Evolutionary conservation across 1,140 invertebrate species (phyloP).

Genomic region (Lysiphlebus fabarum): DNA sequence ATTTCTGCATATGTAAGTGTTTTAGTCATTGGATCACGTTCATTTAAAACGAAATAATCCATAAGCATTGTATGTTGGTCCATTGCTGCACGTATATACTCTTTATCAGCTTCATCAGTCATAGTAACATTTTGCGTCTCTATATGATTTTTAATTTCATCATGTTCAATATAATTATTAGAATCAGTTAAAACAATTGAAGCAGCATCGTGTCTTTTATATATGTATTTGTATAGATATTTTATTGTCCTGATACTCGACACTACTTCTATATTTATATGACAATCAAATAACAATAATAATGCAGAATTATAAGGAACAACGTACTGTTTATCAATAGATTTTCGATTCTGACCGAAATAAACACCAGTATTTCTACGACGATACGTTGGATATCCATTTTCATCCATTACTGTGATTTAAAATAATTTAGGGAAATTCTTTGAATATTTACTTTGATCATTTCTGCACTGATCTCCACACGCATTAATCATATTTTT

Average conservation of each 20-base stretch:
- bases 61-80: slow-evolving; percentile 13
- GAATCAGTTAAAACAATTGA: neutral
- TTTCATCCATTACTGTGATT: slow-evolving; percentile 18
- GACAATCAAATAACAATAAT: slow-evolving; percentile 1
- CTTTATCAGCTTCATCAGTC: slow-evolving; percentile 2
- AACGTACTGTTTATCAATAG: slow-evolving; percentile 9
- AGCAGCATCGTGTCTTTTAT: slow-evolving; percentile 6
- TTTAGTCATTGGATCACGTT: slow-evolving; percentile 9
- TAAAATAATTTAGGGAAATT: slow-evolving; percentile 4
- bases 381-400: slow-evolving; percentile 34
- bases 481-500: slow-evolving; percentile 37
- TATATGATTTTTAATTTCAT: slow-evolving; percentile 10
- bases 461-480: slow-evolving; percentile 28
- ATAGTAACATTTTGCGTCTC: neutral
- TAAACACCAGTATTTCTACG: slow-evolving; percentile 14
- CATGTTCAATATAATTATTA: slow-evolving; percentile 4
- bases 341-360: neutral
- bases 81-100: slow-evolving; percentile 14
- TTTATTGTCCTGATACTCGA: neutral
- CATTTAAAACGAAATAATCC: slow-evolving; percentile 17
- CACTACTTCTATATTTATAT: slow-evolving; percentile 10
- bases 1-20: slow-evolving; percentile 6
- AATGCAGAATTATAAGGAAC: slow-evolving; percentile 15
- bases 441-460: slow-evolving; percentile 4
- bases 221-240: slow-evolving; percentile 13